Percentiles rank a stretch among this genome's conserved stretches.
Conservation (phyloP, 2,797 vertebrate genomes). For the Gadopsis bispinosus region DNA sequence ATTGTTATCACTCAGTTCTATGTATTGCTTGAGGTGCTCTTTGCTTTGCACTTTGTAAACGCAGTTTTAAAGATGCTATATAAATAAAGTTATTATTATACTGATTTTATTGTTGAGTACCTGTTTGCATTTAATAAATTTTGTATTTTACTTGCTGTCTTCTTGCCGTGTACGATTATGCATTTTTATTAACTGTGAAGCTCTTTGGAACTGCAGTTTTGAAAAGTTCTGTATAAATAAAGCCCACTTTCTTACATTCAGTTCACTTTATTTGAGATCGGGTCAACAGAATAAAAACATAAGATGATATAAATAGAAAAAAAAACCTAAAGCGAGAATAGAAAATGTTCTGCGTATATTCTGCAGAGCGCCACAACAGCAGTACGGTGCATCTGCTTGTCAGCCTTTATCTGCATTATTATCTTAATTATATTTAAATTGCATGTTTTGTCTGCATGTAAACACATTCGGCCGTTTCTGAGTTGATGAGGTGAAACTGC, state of each 20-base stretch:
- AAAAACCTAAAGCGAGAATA: no score
- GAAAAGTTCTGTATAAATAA: no score
- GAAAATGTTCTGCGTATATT: neutral
- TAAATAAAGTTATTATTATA: no score
- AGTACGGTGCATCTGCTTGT: neutral
- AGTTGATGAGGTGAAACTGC: conserved; percentile 45
- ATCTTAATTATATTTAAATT: conserved; percentile 55
- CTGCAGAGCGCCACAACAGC: neutral
- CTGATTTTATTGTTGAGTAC: neutral
- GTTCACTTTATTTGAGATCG: neutral
- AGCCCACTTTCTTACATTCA: neutral
- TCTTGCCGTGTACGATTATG: neutral
- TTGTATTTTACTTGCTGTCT: neutral
- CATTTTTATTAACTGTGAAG: neutral
- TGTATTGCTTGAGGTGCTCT: no score
- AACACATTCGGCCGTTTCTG: conserved; percentile 31
- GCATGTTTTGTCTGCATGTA: conserved; percentile 33
- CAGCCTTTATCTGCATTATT: conserved; percentile 5
- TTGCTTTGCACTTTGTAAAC: no score
- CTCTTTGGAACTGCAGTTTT: no score
- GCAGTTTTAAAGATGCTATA: no score
- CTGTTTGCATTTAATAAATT: neutral
- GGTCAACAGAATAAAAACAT: neutral
- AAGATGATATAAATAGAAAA: neutral
- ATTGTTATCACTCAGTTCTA: no score